A percentile compares a stretch with the other conserved stretches of the same genome.
Conservation (phyloP, 2,888 invertebrate genomes). For the Oeneis ivallda region DNA sequence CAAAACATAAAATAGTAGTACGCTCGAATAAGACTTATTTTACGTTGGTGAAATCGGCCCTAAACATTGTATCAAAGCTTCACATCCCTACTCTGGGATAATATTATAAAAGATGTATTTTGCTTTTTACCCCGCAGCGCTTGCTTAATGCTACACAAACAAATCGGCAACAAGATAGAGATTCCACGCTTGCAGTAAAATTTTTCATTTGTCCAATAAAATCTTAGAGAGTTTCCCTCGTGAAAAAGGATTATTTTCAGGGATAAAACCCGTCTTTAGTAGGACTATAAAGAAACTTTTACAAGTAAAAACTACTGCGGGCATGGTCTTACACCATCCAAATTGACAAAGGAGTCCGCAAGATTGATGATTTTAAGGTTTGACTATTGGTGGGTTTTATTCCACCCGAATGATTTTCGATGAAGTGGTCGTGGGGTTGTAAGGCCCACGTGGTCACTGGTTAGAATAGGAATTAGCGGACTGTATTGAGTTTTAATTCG, state of each 20-base stretch:
- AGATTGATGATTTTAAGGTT: no score
- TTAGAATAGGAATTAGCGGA: no score
- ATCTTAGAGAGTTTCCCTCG: conserved; percentile 46
- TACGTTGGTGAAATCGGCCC: no score
- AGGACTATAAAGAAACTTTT: conserved; percentile 47
- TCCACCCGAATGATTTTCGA: no score
- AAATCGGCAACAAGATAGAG: conserved; percentile 36
- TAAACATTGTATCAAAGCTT: neutral
- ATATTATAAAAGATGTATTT: conserved; percentile 20
- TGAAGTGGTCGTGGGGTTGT: no score
- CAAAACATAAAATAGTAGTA: no score
- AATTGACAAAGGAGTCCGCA: no score
- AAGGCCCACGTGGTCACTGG: no score
- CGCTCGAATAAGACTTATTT: no score
- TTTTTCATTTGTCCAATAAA: conserved; percentile 48
- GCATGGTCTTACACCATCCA: neutral
- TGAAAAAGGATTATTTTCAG: conserved; percentile 46
- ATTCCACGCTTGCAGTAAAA: conserved; percentile 45
- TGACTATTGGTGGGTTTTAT: no score
- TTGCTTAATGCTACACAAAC: conserved; percentile 24
- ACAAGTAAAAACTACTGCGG: conserved; percentile 21
- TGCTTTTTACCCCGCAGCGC: conserved; percentile 11
- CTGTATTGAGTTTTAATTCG: no score
- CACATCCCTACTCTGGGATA: neutral
- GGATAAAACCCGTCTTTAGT: conserved; percentile 46